Evolutionary conservation across 2,888 invertebrate species (phyloP).

Genomic region (Drosophila hamatofila): DNA sequence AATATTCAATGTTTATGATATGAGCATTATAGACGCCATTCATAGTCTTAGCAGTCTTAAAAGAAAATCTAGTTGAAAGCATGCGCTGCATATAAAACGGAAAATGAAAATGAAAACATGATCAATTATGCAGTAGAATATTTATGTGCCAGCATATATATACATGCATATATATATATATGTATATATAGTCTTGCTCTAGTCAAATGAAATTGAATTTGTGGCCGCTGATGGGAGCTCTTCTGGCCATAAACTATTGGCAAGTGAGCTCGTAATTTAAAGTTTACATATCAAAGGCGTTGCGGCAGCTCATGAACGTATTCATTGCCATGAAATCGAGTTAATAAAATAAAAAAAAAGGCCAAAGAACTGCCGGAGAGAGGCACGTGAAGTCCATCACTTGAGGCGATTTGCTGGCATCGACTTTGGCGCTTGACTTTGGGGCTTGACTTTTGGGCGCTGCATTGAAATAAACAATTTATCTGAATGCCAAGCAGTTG

Average conservation of each 20-base stretch:
- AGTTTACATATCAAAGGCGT: conserved; percentile 32
- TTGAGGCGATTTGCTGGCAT: conserved; percentile 39
- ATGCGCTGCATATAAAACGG: background rate
- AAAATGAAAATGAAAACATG: conserved; percentile 4
- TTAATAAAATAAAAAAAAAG: conserved; percentile 56
- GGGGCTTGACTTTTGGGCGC: background rate
- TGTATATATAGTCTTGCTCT: background rate
- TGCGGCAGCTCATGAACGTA: conserved; percentile 15
- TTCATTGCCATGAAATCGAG: conserved; percentile 37
- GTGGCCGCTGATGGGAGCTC: background rate
- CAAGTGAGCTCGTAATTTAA: conserved; percentile 25
- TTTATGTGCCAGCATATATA: background rate
- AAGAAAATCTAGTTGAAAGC: background rate
- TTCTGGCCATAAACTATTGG: conserved; percentile 16
- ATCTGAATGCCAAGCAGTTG: conserved; percentile 50
- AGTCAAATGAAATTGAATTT: conserved; percentile 14
- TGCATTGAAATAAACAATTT: conserved; percentile 51
- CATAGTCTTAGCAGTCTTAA: background rate
- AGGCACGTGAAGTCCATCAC: conserved; percentile 59
- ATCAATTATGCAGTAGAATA: conserved; percentile 8
- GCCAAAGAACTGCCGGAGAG: conserved; percentile 30
- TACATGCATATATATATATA: background rate
- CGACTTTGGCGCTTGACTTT: too few relatives aligned
- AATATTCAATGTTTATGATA: background rate
- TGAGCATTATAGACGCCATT: background rate